Evolutionary conservation across 2,797 vertebrate genomes (phyloP).

Genomic region (Xenops minutus): DNA sequence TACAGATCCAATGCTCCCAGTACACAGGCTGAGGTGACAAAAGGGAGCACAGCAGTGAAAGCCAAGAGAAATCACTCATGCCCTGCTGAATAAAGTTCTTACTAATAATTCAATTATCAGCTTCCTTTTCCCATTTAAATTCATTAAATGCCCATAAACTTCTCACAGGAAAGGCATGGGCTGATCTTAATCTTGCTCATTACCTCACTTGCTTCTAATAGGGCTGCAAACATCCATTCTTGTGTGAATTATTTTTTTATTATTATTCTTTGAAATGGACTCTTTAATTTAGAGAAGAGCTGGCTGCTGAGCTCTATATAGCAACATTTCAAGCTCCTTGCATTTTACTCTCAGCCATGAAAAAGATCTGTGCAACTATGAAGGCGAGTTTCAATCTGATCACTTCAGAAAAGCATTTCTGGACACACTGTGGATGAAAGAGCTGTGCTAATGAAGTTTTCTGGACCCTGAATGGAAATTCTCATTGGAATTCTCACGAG

Average conservation of each 20-base stretch:
- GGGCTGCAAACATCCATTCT: not conserved
- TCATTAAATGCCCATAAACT: not conserved
- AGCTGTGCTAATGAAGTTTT: not conserved
- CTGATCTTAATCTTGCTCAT: not conserved
- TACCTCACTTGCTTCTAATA: not conserved
- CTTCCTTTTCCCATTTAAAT: not conserved
- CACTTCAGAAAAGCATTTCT: not conserved
- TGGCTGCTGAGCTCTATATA: not conserved
- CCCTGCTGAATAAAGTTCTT: not conserved
- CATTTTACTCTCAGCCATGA: not conserved
- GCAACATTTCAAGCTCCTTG: not conserved
- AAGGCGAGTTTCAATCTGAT: not conserved
- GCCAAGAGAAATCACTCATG: not conserved
- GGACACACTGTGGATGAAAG: not conserved
- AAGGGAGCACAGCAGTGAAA: not conserved
- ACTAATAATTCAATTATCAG: not conserved
- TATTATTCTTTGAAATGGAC: not conserved
- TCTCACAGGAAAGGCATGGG: not conserved
- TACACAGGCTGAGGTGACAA: not conserved
- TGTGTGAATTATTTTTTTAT: not conserved
- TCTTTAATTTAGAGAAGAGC: not conserved
- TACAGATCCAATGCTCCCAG: not conserved
- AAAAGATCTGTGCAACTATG: not conserved
- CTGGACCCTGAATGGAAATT: not conserved
- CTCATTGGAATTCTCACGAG: not conserved